phyloP scores from a whole-genome alignment of 2,888 invertebrate genomes.

The Rhabditophanes sp. region DNA sequence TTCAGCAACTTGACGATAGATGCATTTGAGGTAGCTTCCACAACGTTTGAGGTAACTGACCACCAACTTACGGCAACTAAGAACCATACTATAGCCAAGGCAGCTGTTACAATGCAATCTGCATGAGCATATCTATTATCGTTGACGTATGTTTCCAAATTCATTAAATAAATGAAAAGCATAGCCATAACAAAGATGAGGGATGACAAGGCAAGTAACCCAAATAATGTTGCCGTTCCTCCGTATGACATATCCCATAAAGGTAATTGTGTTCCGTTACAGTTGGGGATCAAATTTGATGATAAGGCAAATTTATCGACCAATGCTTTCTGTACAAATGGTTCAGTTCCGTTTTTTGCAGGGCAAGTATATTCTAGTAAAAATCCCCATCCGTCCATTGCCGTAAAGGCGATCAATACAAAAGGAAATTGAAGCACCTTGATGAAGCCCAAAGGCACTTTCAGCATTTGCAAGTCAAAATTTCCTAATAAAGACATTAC shows the following conservation, averaged over 20 bases:
- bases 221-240: slow-evolving; percentile 51
- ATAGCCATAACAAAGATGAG: slow-evolving; percentile 52
- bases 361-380: slow-evolving; percentile 18
- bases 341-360: too few species aligned
- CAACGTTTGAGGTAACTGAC: slow-evolving; percentile 8
- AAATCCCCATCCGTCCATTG: slow-evolving; percentile 29
- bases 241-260: slow-evolving; percentile 9
- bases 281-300: neutral
- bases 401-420: slow-evolving; percentile 30
- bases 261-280: slow-evolving; percentile 3
- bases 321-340: too few species aligned
- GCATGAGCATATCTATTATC: slow-evolving; percentile 16
- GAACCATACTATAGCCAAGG: slow-evolving; percentile 16
- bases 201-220: slow-evolving; percentile 57
- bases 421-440: slow-evolving; percentile 31
- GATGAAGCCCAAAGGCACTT: slow-evolving; percentile 40
- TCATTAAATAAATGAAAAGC: slow-evolving; percentile 48
- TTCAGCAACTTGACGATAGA: slow-evolving; percentile 4
- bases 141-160: slow-evolving; percentile 35
- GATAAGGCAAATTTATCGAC: too few species aligned
- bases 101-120: slow-evolving; percentile 9
- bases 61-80: slow-evolving; percentile 17
- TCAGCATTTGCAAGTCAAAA: slow-evolving; percentile 23
- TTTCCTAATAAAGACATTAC: too few species aligned
- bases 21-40: slow-evolving; percentile 10